Evolutionary conservation across 2,797 vertebrate genomes (phyloP).

Genomic region (Hydrophis major): DNA sequence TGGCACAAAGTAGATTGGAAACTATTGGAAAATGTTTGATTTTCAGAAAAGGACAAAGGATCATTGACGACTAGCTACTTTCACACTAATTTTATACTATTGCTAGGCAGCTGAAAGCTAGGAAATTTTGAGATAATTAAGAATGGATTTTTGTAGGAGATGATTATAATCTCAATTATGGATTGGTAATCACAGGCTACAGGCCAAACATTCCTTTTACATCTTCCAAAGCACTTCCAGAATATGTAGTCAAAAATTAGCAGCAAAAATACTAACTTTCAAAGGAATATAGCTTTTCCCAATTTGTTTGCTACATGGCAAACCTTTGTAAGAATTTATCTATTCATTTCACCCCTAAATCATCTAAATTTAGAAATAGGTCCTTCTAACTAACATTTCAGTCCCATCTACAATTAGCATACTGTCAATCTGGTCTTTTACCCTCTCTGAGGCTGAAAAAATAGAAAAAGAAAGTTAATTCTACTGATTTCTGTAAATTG

Average conservation of each 20-base stretch:
- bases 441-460: not conserved
- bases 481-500: not conserved
- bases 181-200: not conserved
- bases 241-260: not conserved
- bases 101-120: not conserved
- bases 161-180: not conserved
- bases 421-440: not conserved
- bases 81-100: not conserved
- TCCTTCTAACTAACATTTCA: not conserved
- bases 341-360: not conserved
- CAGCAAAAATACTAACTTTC: not conserved
- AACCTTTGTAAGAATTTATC: not conserved
- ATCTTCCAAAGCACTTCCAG: not conserved
- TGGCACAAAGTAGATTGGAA: not conserved
- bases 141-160: not conserved
- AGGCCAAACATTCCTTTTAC: not conserved
- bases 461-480: not conserved
- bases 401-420: not conserved
- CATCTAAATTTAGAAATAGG: not conserved
- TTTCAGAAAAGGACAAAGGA: not conserved
- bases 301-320: not conserved
- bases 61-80: not conserved
- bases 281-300: not conserved
- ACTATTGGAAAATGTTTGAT: not conserved
- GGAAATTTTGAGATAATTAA: not conserved